Conservation (phyloP, 2,888 invertebrate species). For the Branchipolynoe longqiensis region DNA sequence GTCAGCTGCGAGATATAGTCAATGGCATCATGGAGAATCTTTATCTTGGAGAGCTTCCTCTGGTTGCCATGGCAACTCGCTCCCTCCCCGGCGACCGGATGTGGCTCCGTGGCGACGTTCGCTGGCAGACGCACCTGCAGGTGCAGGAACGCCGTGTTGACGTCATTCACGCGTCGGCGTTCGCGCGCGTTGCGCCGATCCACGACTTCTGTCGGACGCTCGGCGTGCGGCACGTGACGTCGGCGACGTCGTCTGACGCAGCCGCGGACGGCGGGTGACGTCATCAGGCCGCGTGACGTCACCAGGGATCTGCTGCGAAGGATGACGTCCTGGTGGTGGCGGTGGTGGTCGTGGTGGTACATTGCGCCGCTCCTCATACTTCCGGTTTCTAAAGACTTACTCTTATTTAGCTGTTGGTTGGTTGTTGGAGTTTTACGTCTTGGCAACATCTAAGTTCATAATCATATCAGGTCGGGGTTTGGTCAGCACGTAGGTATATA, state of each 20-base stretch:
- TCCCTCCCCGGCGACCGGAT: neutral
- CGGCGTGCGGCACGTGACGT: constrained; percentile 51
- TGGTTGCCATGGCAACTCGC: neutral
- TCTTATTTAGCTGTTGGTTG: no score
- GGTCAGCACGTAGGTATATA: no score
- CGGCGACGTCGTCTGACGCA: constrained; percentile 38
- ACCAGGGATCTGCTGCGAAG: neutral
- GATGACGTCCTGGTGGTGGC: constrained; percentile 1
- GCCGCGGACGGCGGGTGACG: constrained; percentile 30
- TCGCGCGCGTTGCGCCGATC: constrained; percentile 54
- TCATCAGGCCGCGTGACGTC: neutral
- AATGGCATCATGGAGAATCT: constrained; percentile 29
- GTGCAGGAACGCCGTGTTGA: constrained; percentile 50
- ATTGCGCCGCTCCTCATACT: no score
- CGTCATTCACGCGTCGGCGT: constrained; percentile 44
- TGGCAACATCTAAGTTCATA: no score
- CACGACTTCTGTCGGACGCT: constrained; percentile 23
- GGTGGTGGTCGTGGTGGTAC: neutral
- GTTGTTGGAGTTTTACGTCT: no score
- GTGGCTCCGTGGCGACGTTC: neutral
- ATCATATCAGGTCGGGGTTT: no score
- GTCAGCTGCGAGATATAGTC: constrained; percentile 19
- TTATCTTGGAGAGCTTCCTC: constrained; percentile 22
- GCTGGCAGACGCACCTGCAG: constrained; percentile 41
- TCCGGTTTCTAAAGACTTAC: no score